Base-by-base conservation (phyloP, 2,888 invertebrate species). In the Hydrotaea cyrtoneurina region DNA sequence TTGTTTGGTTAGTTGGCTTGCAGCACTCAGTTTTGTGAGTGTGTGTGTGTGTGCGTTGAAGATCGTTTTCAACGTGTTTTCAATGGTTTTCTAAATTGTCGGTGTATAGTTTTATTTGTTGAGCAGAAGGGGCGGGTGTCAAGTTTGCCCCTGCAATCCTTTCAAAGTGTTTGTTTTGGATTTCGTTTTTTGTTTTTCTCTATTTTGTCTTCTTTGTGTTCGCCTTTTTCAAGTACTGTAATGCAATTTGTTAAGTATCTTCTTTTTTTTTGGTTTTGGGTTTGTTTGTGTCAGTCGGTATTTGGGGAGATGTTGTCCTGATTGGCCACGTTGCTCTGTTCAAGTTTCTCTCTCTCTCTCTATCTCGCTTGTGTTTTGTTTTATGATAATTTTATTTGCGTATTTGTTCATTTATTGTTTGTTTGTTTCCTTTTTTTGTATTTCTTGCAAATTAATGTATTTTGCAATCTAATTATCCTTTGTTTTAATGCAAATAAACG, bases 381-480 rank as follows among this genome's bases (percentile, higher is more conserved):
- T 59, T 59, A 23, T 23, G 11, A 23, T 59, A 59, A 59, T 59
- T 59, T 59, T 59, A 59, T 59, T 59, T 26, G 26, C 3, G 26
- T 23, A 23, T 59, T 59, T 59, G 23, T 26, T 59, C 15, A 26
- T 15, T 26, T 15, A 15, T 55, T 23, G 5, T 19, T 21, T 53
- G 19, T 19, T 23, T 59, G 11, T 26, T 26, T 15, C n/a, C 5
- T 43, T 13, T 8, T 43, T 11, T 8, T 13, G 10, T 43, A 13
- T n/a, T 15, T n/a, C n/a, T 50, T 50, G n/a, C 2, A 59, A 59
- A 26, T 59, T 59, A 50, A 59, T 59, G 59, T 59, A 59, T 23
- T 59, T 59, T 23, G 23, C 11, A 59, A 59, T 59, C 59, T 59
- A 59, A 59, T 59, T 59, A 59, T 59, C 59, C 59, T 59, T 59